Percentiles rank a stretch among this genome's conserved stretches.
phyloP scores from a whole-genome alignment of 2,797 vertebrate genomes.

The Ataeniobius toweri region DNA sequence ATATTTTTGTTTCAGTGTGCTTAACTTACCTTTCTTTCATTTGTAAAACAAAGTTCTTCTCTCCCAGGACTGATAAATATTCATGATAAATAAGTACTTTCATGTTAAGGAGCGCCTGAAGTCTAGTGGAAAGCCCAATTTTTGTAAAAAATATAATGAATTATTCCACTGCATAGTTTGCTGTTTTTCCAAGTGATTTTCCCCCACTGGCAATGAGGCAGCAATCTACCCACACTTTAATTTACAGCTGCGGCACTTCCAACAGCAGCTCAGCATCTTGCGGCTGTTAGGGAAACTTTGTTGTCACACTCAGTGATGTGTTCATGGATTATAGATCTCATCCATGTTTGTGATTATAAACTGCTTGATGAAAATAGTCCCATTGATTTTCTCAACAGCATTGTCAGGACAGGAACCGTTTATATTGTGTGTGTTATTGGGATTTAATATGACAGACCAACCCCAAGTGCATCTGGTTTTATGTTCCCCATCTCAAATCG shows the following conservation, averaged over 20 bases:
- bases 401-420: conserved; percentile 4
- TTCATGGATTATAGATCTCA: neutral
- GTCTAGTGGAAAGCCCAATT: neutral
- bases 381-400: conserved; percentile 11
- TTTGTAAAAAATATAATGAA: conserved; percentile 14
- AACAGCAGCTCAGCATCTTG: conserved; percentile 9
- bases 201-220: conserved; percentile 16
- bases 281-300: neutral
- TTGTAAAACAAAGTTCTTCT: conserved; percentile 27
- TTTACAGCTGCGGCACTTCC: conserved; percentile 26
- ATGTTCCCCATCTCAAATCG: neutral
- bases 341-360: neutral
- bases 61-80: conserved; percentile 38
- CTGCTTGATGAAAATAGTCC: neutral
- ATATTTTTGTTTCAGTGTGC: neutral
- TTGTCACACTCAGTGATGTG: neutral
- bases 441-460: neutral
- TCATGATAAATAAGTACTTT: conserved; percentile 30
- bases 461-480: neutral
- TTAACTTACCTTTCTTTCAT: conserved; percentile 5
- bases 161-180: conserved; percentile 19
- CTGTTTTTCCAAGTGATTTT: conserved; percentile 18
- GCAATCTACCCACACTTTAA: neutral
- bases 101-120: conserved; percentile 11
- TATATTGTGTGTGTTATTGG: neutral